Evolutionary conservation across 2,113 vertebrate species (phyloP).

Genomic region (Brienomyrus brachyistius): DNA sequence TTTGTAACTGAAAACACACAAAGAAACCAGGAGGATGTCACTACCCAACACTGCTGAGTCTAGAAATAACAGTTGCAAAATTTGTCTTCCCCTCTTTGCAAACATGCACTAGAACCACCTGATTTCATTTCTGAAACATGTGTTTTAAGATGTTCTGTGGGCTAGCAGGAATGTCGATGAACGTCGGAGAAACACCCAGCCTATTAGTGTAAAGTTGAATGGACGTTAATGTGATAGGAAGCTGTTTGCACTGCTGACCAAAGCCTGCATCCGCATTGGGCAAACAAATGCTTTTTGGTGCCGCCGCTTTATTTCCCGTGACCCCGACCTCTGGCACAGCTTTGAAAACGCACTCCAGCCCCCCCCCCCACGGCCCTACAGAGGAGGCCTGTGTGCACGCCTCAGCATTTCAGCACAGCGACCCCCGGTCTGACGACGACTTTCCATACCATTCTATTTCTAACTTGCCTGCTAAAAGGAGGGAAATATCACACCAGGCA

Average conservation of each 20-base stretch:
- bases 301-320: slow-evolving; percentile 39
- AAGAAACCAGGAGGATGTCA: not conserved
- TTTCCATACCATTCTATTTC: slow-evolving; percentile 34
- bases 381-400: slow-evolving; percentile 56
- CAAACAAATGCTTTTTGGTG: slow-evolving; percentile 29
- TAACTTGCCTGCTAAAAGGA: slow-evolving; percentile 26
- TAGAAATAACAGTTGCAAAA: not conserved
- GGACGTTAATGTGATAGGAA: not conserved
- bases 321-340: slow-evolving; percentile 49
- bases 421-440: slow-evolving; percentile 18
- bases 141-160: not conserved
- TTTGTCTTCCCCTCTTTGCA: not conserved
- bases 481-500: slow-evolving; percentile 32
- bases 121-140: not conserved
- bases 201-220: not conserved
- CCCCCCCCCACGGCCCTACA: slow-evolving; percentile 33
- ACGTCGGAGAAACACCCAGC: not conserved
- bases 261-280: slow-evolving; percentile 13
- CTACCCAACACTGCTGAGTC: not conserved
- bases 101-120: not conserved
- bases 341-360: slow-evolving; percentile 50
- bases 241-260: not conserved
- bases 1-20: not conserved
- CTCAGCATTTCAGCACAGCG: slow-evolving; percentile 44
- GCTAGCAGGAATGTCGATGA: not conserved